Evolutionary conservation across 2,797 vertebrate species (phyloP), one percentile per base, ranked within the genome.

Genomic region (Sebastes alutus): DNA sequence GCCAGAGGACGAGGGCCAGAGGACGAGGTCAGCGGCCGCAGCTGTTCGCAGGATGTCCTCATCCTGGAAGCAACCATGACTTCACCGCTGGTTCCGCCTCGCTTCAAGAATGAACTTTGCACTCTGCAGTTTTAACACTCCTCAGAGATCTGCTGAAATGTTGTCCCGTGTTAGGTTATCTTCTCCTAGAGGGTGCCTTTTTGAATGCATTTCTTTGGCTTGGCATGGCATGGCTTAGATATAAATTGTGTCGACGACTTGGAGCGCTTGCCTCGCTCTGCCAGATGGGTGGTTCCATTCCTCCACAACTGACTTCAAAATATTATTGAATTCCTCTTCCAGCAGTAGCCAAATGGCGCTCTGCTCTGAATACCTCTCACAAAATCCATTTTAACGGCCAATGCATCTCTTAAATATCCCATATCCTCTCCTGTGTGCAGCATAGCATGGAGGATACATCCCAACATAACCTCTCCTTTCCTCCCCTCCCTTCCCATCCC

Each of bases 1-100:
- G 82, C 89, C 87, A 72, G 87, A 77, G 78, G 84, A 82, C 16
- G 55, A 63, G 58, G 75, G 82, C 89, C 87, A 72, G 87, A 77
- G 78, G 84, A 82, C 80, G 58, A 85, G 89, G 91, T 91, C 93
- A 90, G 82, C 12, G 72, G 64, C 80, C n/a, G 84, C 90, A 93
- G 92, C 87, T 93, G 90, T 82, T 80, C 20, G 9, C 70, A 89
- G 49, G 49, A 54, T 91, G 90, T 85, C 85, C 84, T 93, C 92
- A 89, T 88, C 83, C 76, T 71, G 75, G 72, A 87, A 79, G 91
- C 74, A 68, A 88, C 59, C 80, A 64, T 88, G 90, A 92, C 88
- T 52, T 93, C 89, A 92, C 69, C 7, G 61, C 55, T n/a, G 25
- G 82, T 81, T 87, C 84, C 76, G 49, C 83, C 89, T 90, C 71